These are phyloP conservation scores for Orchesellides sinensis DNA, from an alignment of 2,888 invertebrate genomes.

Conservation along the genomic window DNA sequence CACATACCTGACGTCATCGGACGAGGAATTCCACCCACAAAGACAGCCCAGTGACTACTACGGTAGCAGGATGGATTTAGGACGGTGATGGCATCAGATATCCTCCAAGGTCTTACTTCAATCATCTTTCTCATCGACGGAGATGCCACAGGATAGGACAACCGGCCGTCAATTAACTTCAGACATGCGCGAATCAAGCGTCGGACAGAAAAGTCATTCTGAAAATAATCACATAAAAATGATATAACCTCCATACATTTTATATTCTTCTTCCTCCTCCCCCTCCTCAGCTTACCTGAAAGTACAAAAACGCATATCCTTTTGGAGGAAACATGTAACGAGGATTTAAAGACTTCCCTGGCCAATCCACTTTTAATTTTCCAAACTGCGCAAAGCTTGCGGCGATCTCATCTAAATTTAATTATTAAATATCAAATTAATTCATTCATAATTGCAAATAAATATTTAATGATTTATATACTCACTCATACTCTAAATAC, in stretches of 20 bases:
- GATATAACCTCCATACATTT: background rate
- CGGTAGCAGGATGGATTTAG: background rate
- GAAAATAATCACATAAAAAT: background rate
- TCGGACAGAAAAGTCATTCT: constrained; percentile 6
- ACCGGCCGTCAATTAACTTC: background rate
- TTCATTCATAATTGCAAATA: background rate
- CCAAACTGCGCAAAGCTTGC: background rate
- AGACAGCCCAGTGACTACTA: background rate
- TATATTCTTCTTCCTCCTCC: background rate
- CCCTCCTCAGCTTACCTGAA: background rate
- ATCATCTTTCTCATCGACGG: background rate
- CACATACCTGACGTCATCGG: background rate
- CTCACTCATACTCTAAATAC: background rate
- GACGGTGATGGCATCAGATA: background rate
- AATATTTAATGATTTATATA: background rate
- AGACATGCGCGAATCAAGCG: background rate
- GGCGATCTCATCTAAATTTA: background rate
- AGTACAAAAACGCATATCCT: constrained; percentile 19
- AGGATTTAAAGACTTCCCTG: background rate
- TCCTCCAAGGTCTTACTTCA: constrained; percentile 11
- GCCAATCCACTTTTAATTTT: constrained; percentile 16
- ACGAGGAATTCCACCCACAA: constrained; percentile 18
- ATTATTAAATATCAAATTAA: too few relatives aligned
- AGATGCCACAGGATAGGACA: background rate
- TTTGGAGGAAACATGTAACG: constrained; percentile 10